These are phyloP conservation scores for Colistium nudipinnis DNA, from an alignment of 2,113 vertebrate species.

Conservation along the genomic window DNA sequence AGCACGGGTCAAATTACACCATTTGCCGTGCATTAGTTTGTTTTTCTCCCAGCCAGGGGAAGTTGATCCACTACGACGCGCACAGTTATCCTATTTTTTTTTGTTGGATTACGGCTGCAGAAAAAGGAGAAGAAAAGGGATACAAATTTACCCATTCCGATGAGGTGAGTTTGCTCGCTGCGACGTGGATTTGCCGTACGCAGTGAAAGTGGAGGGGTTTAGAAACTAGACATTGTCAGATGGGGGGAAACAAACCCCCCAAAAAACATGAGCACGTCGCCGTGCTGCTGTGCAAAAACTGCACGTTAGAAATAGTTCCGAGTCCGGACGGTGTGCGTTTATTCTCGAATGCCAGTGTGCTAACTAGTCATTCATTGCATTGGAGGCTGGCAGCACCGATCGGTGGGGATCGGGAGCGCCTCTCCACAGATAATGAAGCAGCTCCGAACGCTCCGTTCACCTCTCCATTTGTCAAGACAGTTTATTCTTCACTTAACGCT, in stretches of 20 bases:
- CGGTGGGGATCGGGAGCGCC: constrained; percentile 2
- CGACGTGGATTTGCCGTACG: constrained; percentile 42
- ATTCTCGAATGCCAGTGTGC: constrained; percentile 6
- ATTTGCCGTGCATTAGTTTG: constrained; percentile 85
- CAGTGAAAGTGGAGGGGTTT: constrained; percentile 54
- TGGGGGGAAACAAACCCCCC: constrained; percentile 49
- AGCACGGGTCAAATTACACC: constrained; percentile 89
- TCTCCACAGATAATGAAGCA: not conserved
- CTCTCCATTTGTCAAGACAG: constrained; percentile 13
- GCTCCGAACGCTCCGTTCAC: constrained; percentile 4
- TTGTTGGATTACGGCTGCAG: constrained; percentile 50
- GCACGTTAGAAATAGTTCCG: constrained; percentile 66
- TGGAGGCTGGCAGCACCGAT: not conserved
- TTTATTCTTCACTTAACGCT: not conserved
- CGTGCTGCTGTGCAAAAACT: constrained; percentile 56
- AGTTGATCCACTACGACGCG: constrained; percentile 72
- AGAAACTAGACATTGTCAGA: no score
- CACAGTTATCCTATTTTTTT: constrained; percentile 24
- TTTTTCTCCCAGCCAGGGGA: constrained; percentile 81
- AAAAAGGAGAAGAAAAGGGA: constrained; percentile 63
- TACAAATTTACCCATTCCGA: constrained; percentile 65
- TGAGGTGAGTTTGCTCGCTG: constrained; percentile 81
- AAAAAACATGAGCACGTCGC: constrained; percentile 40
- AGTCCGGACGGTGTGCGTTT: constrained; percentile 61
- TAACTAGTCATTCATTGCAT: constrained; percentile 36